Evolutionary conservation across 2,888 invertebrate genomes (phyloP), one percentile per base, ranked within the genome.

Genomic region (Sympetrum striolatum): DNA sequence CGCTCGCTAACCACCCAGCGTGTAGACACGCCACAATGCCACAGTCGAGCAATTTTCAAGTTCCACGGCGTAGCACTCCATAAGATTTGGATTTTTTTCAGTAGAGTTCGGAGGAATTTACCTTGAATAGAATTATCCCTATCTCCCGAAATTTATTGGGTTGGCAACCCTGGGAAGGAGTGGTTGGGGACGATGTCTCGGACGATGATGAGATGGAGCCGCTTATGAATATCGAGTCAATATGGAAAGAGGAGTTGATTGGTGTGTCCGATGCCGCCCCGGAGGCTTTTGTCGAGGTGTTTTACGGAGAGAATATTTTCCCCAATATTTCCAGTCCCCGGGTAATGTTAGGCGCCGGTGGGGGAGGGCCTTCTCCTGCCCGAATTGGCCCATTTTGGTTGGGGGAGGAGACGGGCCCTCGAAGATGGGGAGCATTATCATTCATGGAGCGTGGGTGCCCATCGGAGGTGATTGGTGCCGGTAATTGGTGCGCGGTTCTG

Each of bases 371-470:
- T 0, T 31, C 53, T 81, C 15, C 25, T 15, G 15, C 48, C 25
- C 31, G 48, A 53, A 81, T 81, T 81, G 81, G 81, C 53, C 81
- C n/a, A 53, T 81, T 48, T 81, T n/a, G 81, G 53, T n/a, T 10
- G 14, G 25, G 44, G 12, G 48, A 53, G 14, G 48, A 25, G 14
- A 25, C 31, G 48, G 81, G 15, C 14, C 44, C 10, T 44, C 44
- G 10, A 44, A 44, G 44, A 37, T 18, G 31, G 18, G 35, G 80
- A 14, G 35, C 58, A 82, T 82, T 82, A 82, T 31, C 82, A 82
- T 82, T 82, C 82, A 58, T 35, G 82, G 44, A 31, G 58, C 82
- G 82, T 82, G 82, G 82, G 82, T 82, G 82, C 58, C 82, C 0
- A 25, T 58, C 31, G 4, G 58, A 81, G n/a, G n/a, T 35, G 82